Base-by-base conservation (phyloP, 2,113 vertebrate genomes). In the Phainopepla nitens region DNA sequence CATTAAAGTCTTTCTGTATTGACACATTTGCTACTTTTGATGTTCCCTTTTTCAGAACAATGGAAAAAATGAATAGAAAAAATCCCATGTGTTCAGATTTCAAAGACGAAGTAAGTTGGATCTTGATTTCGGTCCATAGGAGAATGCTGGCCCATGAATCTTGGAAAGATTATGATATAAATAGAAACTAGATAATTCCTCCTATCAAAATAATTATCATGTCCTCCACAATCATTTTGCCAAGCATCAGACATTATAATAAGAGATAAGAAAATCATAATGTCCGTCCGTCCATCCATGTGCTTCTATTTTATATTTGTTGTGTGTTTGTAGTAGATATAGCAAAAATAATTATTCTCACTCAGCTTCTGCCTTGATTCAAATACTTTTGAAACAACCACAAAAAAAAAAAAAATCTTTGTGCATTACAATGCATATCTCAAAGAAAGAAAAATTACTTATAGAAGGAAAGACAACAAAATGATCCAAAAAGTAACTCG, bases 371-470 rank as follows among this genome's bases (percentile, higher is more conserved):
- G 25, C 17, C 10, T 64, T 65, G 6, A 75, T 68, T 66, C 4
- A 85, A 56, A 64, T 35, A 31, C 8, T 58, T 64, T 54, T 89
- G 47, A 58, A 84, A 56, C 6, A 33, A 92, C 39, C 9, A 69
- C 19, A 79, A 49, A 45, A 64, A 28, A 49, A 45, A 64, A 28
- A 2, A 39, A 11, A 25, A 36, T 2, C 1, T 45, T 83, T 70
- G 45, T 41, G 4, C 20, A 54, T 58, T 62, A 45, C 0, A 0
- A 47, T 21, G 0, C 0, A 5, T 23, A 58, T 54, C 4, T 28
- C 15, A 88, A 85, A 20, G 5, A 36, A 24, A 51, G 61, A 57
- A 65, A 44, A 44, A 3, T 2, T 50, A 21, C 3, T 21, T 11
- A 4, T 11, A 42, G 33, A 85, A 68, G 15, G 18, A 76, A 58